Evolutionary conservation across 2,113 vertebrate species (phyloP), one percentile per base, ranked within the genome.

Genomic region (Colinus virginianus): DNA sequence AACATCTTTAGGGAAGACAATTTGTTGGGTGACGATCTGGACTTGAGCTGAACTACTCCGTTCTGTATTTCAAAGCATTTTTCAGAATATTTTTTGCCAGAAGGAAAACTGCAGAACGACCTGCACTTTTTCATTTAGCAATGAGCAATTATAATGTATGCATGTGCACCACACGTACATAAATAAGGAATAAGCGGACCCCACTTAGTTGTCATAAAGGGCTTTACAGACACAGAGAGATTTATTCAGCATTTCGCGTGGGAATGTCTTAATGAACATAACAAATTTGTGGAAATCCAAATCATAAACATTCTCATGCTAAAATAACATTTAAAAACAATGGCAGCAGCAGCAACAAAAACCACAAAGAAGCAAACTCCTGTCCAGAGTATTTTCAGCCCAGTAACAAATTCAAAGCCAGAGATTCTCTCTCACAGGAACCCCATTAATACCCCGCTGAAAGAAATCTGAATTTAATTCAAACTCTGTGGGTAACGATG

Each of bases 401-500:
- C 26, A 23, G 69, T 6, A 67, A 78, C 87, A 72, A 82, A 83
- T 71, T 45, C 36, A 34, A 56, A 96, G 86, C 20, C 70, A 79
- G 79, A 88, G 58, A 49, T 38, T 22, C 34, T 75, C 64, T 80
- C 61, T 85, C 84, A 18, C 23, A 91, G 94, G 91, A 89, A 63
- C 86, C 76, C 93, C 85, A 96, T 96, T 94, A 97, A 96, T 68
- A 84, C 72, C 92, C 96, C 66, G 96, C 95, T 97, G 96, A 95
- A 97, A 95, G 85, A 97, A 96, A 97, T 88, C 94, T 91, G 94
- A 93, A 93, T 96, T 97, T 96, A 92, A 97, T 98, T 97, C 97
- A 12, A 30, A n/a, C 96, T 96, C 95, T 6, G 86, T 66, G 70
- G 96, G 96, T 91, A 79, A 90, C 70, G 61, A 23, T 11, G 11